Base-by-base conservation (phyloP, 2,113 vertebrate genomes). In the Nymphicus hollandicus region DNA sequence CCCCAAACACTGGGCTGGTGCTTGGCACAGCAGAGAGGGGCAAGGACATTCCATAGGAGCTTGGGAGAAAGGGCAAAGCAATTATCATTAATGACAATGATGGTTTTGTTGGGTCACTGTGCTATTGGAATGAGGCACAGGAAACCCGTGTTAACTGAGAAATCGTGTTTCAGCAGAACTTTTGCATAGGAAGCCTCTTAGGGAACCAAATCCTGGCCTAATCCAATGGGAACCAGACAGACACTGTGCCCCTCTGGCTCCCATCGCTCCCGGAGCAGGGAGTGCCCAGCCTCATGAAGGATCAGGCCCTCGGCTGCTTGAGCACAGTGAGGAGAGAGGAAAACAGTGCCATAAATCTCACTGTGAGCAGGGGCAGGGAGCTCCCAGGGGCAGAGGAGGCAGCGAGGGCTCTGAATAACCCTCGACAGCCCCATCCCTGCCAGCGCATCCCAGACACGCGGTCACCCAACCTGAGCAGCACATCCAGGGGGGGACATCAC, bases 311-410 rank as follows among this genome's bases (percentile, higher is more conserved):
- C 64, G n/a, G 73, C 56, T 73, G 55, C 69, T 68, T 47, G 44
- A 91, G 71, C 29, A 22, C 69, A 86, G 72, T 29, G 7, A 0
- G 55, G 56, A 76, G 27, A 90, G 79, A 93, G 46, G 60, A 94
- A 91, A 97, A 81, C 65, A 95, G 65, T 10, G 1, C 81, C 86
- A 79, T 87, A 71, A 91, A 93, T 92, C 89, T 81, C 53, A 35
- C 69, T 2, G 1, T 71, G 72, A 91, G 86, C 23, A 63, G 4
- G 1, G 27, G 18, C 81, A 74, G 83, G 85, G 73, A 95, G 89
- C 61, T 92, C 35, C 77, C 9, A n/a, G 81, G 73, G 86, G 63
- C 91, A 60, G 52, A 44, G 84, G 9, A 55, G 87, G 82, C 52
- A 73, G 52, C 19, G 91, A 83, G 56, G 82, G 64, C 93, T 95